Base-by-base conservation (phyloP, 2,888 invertebrate genomes). In the Neuroscelio doddi region DNA sequence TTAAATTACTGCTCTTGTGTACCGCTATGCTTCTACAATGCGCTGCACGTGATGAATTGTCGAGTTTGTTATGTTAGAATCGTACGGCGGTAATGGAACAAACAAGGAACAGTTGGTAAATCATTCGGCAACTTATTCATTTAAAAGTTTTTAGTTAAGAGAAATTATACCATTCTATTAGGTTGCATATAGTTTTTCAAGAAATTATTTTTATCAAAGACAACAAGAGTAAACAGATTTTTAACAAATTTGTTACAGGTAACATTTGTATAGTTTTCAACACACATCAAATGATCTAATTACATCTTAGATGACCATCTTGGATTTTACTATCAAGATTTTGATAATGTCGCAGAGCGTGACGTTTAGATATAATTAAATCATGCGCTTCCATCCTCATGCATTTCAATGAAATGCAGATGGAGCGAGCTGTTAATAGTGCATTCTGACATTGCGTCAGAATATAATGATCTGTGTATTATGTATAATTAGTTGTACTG, bases 381-480 rank as follows among this genome's bases (percentile, higher is more conserved):
- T 66, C 52, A 45, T 61, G 36, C 45, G 26, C 21, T 34, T 34
- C 44, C 41, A 16, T 64, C 32, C 62, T 42, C 64, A 71, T 71
- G 67, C 67, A 71, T 71, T 69, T 59, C 67, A 62, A 69, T 71
- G 67, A 63, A 62, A 68, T 68, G 64, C 59, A 68, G 64, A 65
- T 68, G 64, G 51, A 69, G 63, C 57, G 68, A 71, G 67, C 70
- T 69, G 70, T 71, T 71, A 71, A 71, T 69, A 69, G 70, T 67
- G 64, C 59, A 59, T 64, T 63, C 64, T 67, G 70, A 69, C 70
- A 57, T 69, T 56, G 58, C 64, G 64, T 62, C 57, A 57, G 62
- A 50, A 59, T 57, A 64, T 66, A 66, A 68, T 69, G 62, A 56
- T 64, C 66, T 61, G 70, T 50, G 52, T 68, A 64, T 64, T 62